Conservation (phyloP, 2,113 vertebrate genomes). For the Rhinichthys klamathensis region DNA sequence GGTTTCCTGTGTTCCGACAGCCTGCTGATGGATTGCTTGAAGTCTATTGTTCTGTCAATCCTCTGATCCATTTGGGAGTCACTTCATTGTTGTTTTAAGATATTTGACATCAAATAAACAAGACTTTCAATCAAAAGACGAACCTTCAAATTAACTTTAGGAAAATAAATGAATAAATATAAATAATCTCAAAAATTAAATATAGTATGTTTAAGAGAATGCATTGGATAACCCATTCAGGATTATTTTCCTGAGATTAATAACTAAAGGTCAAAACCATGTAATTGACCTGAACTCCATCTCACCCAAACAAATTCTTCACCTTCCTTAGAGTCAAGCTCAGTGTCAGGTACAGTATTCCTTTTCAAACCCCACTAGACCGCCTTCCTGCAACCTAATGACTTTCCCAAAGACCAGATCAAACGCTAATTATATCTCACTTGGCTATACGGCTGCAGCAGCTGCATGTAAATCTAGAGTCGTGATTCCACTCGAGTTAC, state of each 20-base stretch:
- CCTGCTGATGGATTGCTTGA: conserved; percentile 47
- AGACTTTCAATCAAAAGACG: not conserved
- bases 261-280: not conserved
- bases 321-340: not conserved
- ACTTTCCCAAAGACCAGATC: conserved; percentile 36
- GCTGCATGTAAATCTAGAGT: conserved; percentile 55
- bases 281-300: not conserved
- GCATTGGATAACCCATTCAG: not conserved
- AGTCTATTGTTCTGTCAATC: conserved; percentile 48
- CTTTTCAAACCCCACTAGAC: conserved; percentile 8
- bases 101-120: not conserved
- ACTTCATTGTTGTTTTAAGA: conserved; percentile 42
- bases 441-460: conserved; percentile 1
- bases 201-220: not conserved
- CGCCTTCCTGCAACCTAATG: conserved; percentile 8
- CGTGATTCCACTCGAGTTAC: conserved; percentile 57
- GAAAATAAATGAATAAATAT: not conserved
- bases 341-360: conserved; percentile 22
- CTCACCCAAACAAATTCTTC: conserved; percentile 2
- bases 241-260: not conserved
- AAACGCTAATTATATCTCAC: conserved; percentile 54
- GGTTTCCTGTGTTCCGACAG: conserved; percentile 49
- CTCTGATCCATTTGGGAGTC: conserved; percentile 1
- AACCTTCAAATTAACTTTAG: not conserved
- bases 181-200: not conserved